phyloP scores from a whole-genome alignment of 2,113 vertebrate species.

The Corythornis vintsioides region DNA sequence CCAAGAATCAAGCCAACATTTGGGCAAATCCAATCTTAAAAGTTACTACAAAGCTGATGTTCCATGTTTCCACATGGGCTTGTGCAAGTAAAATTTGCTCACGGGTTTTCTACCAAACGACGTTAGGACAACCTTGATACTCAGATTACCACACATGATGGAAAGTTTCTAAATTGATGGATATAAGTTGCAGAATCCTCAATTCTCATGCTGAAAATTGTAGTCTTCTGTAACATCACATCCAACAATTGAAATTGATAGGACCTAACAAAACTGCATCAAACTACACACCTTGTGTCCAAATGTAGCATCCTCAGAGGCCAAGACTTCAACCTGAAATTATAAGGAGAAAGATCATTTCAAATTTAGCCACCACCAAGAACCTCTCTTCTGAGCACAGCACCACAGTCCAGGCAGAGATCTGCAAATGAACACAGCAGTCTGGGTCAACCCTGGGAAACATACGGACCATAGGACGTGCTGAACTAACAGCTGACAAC shows the following conservation, averaged over 20 bases:
- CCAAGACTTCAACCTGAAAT: conserved; percentile 77
- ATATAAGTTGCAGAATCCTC: background rate
- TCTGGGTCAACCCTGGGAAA: background rate
- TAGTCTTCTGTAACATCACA: background rate
- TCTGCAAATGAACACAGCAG: background rate
- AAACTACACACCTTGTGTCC: conserved; percentile 78
- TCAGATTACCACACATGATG: background rate
- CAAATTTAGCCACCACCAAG: conserved; percentile 51
- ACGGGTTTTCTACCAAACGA: background rate
- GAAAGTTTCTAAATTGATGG: background rate
- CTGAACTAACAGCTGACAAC: background rate
- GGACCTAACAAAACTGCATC: conserved; percentile 45
- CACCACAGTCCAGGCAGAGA: background rate
- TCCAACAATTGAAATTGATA: background rate
- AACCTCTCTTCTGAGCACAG: conserved; percentile 2
- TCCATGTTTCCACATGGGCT: background rate
- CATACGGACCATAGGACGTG: fast-evolving
- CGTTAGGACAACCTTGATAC: background rate
- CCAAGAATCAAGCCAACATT: background rate
- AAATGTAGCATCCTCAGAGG: conserved; percentile 74
- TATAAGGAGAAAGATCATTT: conserved; percentile 73
- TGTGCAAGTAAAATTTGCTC: background rate
- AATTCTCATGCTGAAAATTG: background rate
- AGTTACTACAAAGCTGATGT: background rate
- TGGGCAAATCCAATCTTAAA: background rate